Base-by-base conservation (phyloP, 2,888 invertebrate genomes). In the Cosmia trapezina region DNA sequence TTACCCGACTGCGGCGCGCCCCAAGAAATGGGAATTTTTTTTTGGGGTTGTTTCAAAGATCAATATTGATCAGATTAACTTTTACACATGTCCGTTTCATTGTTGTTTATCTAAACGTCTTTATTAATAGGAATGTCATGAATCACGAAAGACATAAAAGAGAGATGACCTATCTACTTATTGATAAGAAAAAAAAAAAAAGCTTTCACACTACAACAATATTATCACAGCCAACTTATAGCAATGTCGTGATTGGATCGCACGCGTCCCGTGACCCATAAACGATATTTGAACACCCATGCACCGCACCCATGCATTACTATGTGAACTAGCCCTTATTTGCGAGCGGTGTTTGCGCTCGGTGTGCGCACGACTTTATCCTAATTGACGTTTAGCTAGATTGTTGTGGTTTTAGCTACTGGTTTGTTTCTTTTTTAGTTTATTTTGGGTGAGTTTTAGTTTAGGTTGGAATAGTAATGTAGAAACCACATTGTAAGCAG, bases 381-480 rank as follows among this genome's bases (percentile, higher is more conserved):
- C 88, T 93, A 93, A 93, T 93, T 91, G 92, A 89, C 86, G 85
- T 86, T 89, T 88, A 87, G 83, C 82, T 83, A 82, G 85, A 89
- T 89, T 90, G 87, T 84, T 84, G 76, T 64, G 66, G 71, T 70
- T 70, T 78, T 78, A 69, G 71, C 72, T 73, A 78, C 76, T 79
- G 82, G 79, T 80, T 81, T 83, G 64, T 76, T 71, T 67, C 28
- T 70, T 70, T 68, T 67, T 51, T 2, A 49, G 19, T 75, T 78
- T 65, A 28, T 51, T 76, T 73, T 68, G 17, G 56, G 11, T 43
- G 33, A 22, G 6, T 45, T 60, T 9, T 22, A 19, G 49, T 59
- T 49, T 28, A 62, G 22, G 7, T 7, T 19, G 12, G 4, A 47
- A 5, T 62, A 22, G 19, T 14, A 11, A 12, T 49, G 17, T 17